phyloP scores from a whole-genome alignment of 1,140 invertebrate genomes.

The Drosophila orosa region DNA sequence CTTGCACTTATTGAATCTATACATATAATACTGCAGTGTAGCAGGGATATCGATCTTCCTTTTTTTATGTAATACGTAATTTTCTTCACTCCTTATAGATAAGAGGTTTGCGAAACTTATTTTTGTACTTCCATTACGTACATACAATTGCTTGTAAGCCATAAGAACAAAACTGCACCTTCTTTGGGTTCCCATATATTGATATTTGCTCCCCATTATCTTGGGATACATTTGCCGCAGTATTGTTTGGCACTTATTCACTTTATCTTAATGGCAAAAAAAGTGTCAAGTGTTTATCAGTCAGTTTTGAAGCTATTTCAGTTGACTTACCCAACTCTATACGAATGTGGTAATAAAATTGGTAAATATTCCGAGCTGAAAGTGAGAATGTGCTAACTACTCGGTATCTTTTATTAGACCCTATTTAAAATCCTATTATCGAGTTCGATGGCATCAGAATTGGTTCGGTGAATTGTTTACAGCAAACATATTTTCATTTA shows the following conservation, averaged over 20 bases:
- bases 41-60: not conserved
- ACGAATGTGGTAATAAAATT: slow-evolving; percentile 28
- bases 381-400: slow-evolving; percentile 34
- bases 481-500: not conserved
- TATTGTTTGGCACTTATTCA: not conserved
- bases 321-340: slow-evolving; percentile 4
- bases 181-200: not conserved
- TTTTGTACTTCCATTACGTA: not conserved
- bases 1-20: too few species aligned
- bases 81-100: not conserved
- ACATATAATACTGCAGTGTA: too few species aligned
- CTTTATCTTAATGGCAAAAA: slow-evolving; percentile 6
- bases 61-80: not conserved
- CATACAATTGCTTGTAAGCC: not conserved
- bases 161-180: not conserved
- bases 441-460: slow-evolving; percentile 9
- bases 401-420: slow-evolving; percentile 2
- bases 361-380: slow-evolving; percentile 11
- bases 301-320: not conserved
- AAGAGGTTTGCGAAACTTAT: not conserved
- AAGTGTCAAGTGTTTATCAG: slow-evolving; percentile 15
- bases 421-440: not conserved
- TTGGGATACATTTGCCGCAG: not conserved
- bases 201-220: slow-evolving; percentile 6
- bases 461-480: not conserved